Evolutionary conservation across 1,140 invertebrate genomes (phyloP).

Genomic region (Phthorimaea operculella): DNA sequence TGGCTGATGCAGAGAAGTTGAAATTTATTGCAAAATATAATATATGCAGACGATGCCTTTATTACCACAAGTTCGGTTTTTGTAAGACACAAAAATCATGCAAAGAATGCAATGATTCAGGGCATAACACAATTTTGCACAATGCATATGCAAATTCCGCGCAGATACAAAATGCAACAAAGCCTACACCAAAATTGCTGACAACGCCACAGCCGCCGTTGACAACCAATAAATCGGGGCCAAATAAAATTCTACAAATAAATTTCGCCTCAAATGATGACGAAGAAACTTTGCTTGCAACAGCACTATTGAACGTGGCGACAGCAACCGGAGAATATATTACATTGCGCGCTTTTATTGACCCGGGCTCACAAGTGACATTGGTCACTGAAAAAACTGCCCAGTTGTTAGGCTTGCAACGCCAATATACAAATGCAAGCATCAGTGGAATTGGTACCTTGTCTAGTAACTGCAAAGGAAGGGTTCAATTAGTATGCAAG

Average conservation of each 20-base stretch:
- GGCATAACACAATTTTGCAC: constrained; percentile 11
- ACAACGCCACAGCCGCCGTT: background rate
- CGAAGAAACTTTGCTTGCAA: background rate
- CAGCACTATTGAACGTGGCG: background rate
- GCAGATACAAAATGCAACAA: background rate
- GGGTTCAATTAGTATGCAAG: background rate
- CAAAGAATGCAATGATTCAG: constrained; percentile 2
- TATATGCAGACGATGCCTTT: constrained; percentile 1
- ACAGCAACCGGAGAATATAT: background rate
- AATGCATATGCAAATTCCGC: background rate
- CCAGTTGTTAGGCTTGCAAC: background rate
- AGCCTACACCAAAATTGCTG: background rate
- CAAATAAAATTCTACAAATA: background rate
- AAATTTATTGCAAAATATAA: background rate
- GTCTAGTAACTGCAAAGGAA: background rate
- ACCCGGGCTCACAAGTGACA: background rate
- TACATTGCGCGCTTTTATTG: background rate
- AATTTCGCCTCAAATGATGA: background rate
- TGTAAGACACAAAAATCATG: constrained; percentile 5
- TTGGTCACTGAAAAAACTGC: background rate
- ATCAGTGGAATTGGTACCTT: background rate
- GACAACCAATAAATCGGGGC: background rate
- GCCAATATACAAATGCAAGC: background rate
- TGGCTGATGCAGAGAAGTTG: background rate
- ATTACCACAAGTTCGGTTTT: background rate